A percentile compares a stretch with the other conserved stretches of the same genome.
These are phyloP conservation scores for Cheracebus regulus DNA, from an alignment of 2,797 vertebrate species.

Conservation along the genomic window DNA sequence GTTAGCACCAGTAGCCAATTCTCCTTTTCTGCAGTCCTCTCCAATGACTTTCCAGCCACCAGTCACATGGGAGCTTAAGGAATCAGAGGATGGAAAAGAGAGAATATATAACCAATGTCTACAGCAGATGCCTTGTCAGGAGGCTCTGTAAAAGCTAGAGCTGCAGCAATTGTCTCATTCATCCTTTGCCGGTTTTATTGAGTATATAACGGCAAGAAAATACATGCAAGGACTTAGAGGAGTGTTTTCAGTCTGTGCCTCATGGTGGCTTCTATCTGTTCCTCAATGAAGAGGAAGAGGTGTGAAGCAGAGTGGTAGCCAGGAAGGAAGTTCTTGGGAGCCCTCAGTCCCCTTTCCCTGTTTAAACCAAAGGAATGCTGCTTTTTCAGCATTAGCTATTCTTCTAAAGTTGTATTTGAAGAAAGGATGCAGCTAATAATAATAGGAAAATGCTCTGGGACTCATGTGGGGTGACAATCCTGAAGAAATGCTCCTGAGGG, in stretches of 20 bases:
- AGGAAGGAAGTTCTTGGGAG: neutral
- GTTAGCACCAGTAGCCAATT: fast-evolving
- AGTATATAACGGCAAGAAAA: neutral
- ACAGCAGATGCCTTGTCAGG: neutral
- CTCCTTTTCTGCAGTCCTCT: neutral
- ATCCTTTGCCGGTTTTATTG: neutral
- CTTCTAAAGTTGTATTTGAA: neutral
- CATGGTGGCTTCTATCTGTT: neutral
- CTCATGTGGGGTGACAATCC: neutral
- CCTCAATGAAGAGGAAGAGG: neutral
- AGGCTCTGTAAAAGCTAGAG: neutral
- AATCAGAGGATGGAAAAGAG: neutral
- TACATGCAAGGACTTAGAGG: neutral
- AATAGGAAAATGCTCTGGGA: neutral
- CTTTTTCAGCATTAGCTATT: neutral
- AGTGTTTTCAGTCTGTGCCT: neutral
- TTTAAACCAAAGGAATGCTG: neutral
- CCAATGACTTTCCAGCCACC: neutral
- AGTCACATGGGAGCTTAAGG: fast-evolving
- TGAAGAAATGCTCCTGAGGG: fast-evolving
- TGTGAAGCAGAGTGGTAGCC: neutral
- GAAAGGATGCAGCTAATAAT: neutral
- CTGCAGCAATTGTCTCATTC: too few species aligned
- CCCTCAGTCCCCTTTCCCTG: neutral
- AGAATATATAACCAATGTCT: fast-evolving